Conservation (phyloP, 92 coral and sea anemone genomes). For the Plumapathes pennacea region DNA sequence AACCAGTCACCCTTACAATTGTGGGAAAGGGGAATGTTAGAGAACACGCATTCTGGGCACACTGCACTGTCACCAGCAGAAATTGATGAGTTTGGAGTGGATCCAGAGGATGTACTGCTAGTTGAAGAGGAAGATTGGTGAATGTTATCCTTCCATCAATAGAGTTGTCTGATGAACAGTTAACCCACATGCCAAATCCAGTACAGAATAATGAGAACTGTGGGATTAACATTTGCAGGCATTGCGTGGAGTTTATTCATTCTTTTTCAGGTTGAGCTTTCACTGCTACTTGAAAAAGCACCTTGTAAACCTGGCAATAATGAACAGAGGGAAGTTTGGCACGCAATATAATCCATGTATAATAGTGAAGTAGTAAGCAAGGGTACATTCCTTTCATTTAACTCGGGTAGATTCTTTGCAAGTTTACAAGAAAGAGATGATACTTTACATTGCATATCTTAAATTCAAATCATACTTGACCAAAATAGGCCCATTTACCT, state of each 20-base stretch:
- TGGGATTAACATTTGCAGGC: conserved; percentile 37
- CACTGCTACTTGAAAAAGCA: too few species aligned
- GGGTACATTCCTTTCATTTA: too few species aligned
- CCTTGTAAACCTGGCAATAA: too few species aligned
- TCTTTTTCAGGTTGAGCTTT: too few species aligned
- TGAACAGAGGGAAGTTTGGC: too few species aligned
- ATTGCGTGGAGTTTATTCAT: conserved; percentile 34
- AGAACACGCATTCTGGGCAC: conserved; percentile 72
- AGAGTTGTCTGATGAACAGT: conserved; percentile 42
- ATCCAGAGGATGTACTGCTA: conserved; percentile 54
- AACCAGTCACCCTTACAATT: conserved; percentile 75
- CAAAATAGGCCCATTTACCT: too few species aligned
- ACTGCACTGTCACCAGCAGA: conserved; percentile 57
- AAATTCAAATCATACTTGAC: too few species aligned
- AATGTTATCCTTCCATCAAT: conserved; percentile 44
- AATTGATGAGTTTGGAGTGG: conserved; percentile 57
- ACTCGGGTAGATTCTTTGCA: too few species aligned
- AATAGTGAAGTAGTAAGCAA: too few species aligned
- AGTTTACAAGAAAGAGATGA: too few species aligned
- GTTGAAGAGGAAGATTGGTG: conserved; percentile 64
- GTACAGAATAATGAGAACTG: conserved; percentile 55
- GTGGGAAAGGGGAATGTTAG: conserved; percentile 74
- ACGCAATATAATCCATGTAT: too few species aligned
- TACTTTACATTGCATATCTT: too few species aligned
- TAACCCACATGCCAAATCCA: conserved; percentile 47